Percentiles rank a stretch among this genome's conserved stretches.
phyloP scores from a whole-genome alignment of 2,888 invertebrate species.

The Cataglyphis albicans region DNA sequence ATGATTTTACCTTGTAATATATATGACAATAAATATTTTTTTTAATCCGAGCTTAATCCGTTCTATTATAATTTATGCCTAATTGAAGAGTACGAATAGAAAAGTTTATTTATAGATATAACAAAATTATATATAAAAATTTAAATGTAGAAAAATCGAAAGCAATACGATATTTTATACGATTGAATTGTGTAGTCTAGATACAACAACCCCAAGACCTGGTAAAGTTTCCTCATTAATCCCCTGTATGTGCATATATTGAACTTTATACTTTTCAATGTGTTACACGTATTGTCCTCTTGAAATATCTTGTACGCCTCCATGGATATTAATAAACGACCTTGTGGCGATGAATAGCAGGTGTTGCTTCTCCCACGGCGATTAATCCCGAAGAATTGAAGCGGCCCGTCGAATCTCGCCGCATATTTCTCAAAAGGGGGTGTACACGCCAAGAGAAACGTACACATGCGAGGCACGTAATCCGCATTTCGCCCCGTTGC shows the following conservation, averaged over 20 bases:
- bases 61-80: too few species aligned
- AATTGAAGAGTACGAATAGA: background rate
- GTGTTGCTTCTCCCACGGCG: background rate
- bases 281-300: background rate
- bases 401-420: conserved; percentile 37
- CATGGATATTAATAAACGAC: conserved; percentile 13
- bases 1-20: background rate
- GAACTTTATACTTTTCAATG: background rate
- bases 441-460: background rate
- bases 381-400: background rate
- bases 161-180: background rate
- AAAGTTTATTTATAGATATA: background rate
- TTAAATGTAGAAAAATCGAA: background rate
- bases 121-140: background rate
- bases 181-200: background rate
- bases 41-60: background rate
- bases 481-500: conserved; percentile 67
- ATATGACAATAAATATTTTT: background rate
- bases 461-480: conserved; percentile 71
- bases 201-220: background rate
- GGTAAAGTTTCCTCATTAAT: background rate
- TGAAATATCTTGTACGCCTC: background rate
- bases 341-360: conserved; percentile 7
- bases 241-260: background rate
- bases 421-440: conserved; percentile 31